Evolutionary conservation across 2,797 vertebrate species (phyloP).

Genomic region (Rhadinocentrus ornatus): DNA sequence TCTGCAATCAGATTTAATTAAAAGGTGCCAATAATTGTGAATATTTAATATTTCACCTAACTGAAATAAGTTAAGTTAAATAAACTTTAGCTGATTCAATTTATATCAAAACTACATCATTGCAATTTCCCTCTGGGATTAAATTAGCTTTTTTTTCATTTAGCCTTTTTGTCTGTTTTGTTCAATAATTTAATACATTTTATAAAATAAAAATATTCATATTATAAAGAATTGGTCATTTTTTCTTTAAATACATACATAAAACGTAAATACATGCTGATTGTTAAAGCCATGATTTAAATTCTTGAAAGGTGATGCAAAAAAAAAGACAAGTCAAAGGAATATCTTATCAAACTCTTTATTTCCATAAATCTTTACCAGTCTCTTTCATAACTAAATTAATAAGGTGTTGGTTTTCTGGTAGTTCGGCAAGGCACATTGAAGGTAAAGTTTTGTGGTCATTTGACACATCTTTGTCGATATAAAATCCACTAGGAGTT

Average conservation of each 20-base stretch:
- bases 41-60: no score
- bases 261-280: not conserved
- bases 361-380: not conserved
- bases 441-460: not conserved
- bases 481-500: not conserved
- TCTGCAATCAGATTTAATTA: not conserved
- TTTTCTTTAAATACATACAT: no score
- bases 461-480: not conserved
- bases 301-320: not conserved
- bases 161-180: no score
- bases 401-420: conserved; percentile 3
- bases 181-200: no score
- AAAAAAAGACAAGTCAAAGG: not conserved
- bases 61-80: no score
- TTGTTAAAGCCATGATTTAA: not conserved
- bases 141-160: no score
- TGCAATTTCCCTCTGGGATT: no score
- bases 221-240: no score
- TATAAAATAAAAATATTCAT: no score
- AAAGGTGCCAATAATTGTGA: no score
- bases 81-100: no score
- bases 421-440: conserved; percentile 30
- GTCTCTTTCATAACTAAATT: not conserved
- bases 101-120: no score
- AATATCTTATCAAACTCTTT: conserved; percentile 19